Base-by-base conservation (phyloP, 2,113 vertebrate genomes). In the Catharus fuscescens region DNA sequence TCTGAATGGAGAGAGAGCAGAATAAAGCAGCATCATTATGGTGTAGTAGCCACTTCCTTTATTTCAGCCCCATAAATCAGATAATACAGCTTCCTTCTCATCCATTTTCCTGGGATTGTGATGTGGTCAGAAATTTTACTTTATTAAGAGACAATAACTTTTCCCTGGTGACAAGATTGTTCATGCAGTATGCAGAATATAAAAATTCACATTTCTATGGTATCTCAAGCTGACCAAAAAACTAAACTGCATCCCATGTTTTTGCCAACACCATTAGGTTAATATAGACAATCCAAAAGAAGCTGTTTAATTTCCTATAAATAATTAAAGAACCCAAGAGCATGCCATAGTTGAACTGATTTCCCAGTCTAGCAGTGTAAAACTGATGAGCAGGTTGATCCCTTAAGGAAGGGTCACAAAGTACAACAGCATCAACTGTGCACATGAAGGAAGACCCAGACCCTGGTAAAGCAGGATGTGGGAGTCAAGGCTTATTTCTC, bases 281-380 rank as follows among this genome's bases (percentile, higher is more conserved):
- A 24, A 24, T 34, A 15, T 3, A 65, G 25, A 71, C n/a, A 85
- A 23, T 66, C 28, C 10, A 44, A 20, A 4, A 31, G 25, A 17
- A 83, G 7, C 4, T 52, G 1, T 32, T 74, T 73, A 0, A 28
- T 80, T 80, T 88, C 53, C 47, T 78, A 26, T 3, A 44, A 70
- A 81, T 9, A 60, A n/a, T 47, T 52, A 56, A 53, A 6, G 47
- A 82, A 21, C 14, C 3, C 14, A n/a, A n/a, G 19, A 50, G 2
- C 0, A 2, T 56, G 14, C 16, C 2, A 4, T 28, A 52, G 20
- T 15, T 29, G 31, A 44, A 60, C 25, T 45, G 44, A 40, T 38
- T 61, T 18, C 12, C 21, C 69, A 38, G 29, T 24, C 38, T n/a
- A 59, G 32, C n/a, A 18, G 14, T 19, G 9, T 60, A 54, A 89